phyloP scores from a whole-genome alignment of 2,113 vertebrate species.

The Mirounga angustirostris region DNA sequence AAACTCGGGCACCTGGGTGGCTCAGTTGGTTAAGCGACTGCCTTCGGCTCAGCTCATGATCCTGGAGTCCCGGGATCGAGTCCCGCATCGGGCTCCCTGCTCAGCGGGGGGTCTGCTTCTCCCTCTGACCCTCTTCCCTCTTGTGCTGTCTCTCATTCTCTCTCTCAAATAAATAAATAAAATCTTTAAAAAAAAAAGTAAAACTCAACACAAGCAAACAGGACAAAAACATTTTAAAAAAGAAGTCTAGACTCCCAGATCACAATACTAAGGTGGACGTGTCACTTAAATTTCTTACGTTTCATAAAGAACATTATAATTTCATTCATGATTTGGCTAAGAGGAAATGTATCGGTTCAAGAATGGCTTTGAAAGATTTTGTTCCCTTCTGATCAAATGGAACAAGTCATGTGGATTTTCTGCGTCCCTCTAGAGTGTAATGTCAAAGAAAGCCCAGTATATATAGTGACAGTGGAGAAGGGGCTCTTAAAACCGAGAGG shows the following conservation, averaged over 20 bases:
- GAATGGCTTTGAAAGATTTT: neutral
- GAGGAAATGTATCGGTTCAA: neutral
- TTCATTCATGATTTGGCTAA: neutral
- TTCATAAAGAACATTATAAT: neutral
- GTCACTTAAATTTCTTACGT: neutral
- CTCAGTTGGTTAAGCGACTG: no score
- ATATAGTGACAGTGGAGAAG: fast-evolving
- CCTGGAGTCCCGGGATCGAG: no score
- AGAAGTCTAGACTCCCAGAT: neutral
- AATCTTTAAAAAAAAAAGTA: neutral
- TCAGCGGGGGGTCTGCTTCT: no score
- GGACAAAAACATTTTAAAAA: neutral
- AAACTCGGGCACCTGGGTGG: neutral
- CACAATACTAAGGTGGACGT: fast-evolving
- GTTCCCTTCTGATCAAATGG: neutral
- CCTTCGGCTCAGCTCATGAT: no score
- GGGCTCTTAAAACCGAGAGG: neutral
- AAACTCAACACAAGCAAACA: neutral
- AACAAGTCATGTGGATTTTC: neutral
- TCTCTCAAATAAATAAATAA: no score
- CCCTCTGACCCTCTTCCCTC: no score
- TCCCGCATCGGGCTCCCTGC: no score
- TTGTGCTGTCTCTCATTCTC: no score
- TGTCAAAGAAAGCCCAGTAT: neutral
- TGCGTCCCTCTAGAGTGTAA: fast-evolving